phyloP scores from a whole-genome alignment of 2,888 invertebrate species.

The Nemotelus nigrinus region DNA sequence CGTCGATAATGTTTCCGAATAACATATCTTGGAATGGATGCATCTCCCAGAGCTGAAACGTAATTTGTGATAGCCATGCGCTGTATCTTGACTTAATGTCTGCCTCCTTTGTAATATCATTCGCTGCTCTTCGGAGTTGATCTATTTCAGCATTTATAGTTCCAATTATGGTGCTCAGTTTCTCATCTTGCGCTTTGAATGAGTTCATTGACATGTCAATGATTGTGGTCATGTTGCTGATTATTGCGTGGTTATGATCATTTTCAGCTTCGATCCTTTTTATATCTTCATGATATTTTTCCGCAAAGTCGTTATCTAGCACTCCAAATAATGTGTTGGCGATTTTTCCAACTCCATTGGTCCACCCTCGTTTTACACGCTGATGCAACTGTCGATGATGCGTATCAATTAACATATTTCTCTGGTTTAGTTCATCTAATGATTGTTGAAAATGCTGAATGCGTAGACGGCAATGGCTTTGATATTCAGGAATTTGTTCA shows the following conservation, averaged over 20 bases:
- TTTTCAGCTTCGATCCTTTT: not conserved
- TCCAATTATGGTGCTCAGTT: not conserved
- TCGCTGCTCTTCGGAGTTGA: not conserved
- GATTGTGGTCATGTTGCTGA: not conserved
- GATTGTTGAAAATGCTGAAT: not conserved
- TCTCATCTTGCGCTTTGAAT: not conserved
- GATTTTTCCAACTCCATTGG: not conserved
- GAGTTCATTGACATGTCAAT: not conserved
- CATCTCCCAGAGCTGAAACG: not conserved
- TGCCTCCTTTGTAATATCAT: not conserved
- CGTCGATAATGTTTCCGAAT: not conserved
- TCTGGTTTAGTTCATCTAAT: not conserved
- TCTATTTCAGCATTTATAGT: not conserved
- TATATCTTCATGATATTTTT: not conserved
- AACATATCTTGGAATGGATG: not conserved
- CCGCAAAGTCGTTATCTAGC: not conserved
- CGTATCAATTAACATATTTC: not conserved
- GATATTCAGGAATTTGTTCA: not conserved
- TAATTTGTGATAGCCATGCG: constrained; percentile 1
- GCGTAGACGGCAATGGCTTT: not conserved
- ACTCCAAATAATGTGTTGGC: not conserved
- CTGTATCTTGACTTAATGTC: not conserved
- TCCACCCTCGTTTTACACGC: not conserved
- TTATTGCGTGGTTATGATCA: not conserved
- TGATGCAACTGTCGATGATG: not conserved